Percentiles rank a stretch among this genome's conserved stretches.
phyloP scores from a whole-genome alignment of 2,113 vertebrate species.

The Gnathonemus longibarbis region DNA sequence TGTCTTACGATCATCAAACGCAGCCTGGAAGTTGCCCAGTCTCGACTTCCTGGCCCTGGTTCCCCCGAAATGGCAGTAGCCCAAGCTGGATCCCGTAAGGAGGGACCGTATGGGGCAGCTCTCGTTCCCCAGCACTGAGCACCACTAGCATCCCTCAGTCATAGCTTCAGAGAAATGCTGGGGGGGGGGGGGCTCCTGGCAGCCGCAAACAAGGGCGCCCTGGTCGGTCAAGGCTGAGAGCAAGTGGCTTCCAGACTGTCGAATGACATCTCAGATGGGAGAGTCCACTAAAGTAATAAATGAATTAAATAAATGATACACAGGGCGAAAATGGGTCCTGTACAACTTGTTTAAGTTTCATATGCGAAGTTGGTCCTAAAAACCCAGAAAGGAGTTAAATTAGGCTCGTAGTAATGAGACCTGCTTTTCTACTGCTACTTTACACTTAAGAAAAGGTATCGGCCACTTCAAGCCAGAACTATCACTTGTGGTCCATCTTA shows the following conservation, averaged over 20 bases:
- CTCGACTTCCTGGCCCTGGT: not conserved
- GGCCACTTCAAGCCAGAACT: not conserved
- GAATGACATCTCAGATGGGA: not conserved
- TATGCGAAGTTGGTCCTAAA: not conserved
- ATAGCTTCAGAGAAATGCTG: not conserved
- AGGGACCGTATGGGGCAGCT: not conserved
- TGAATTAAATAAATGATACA: not conserved
- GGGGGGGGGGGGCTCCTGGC: not conserved
- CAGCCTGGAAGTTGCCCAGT: not conserved
- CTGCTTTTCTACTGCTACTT: not conserved
- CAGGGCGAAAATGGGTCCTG: not conserved
- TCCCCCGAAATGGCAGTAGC: not conserved
- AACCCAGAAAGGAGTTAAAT: not conserved
- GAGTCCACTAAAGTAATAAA: not conserved
- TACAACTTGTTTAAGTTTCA: not conserved
- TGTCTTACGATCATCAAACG: not conserved
- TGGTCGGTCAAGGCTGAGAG: not conserved
- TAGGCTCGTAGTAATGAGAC: not conserved
- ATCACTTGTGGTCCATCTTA: not conserved
- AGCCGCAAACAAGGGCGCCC: not conserved
- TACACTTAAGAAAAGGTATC: not conserved
- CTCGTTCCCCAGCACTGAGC: not conserved
- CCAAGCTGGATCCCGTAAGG: not conserved
- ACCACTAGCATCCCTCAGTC: not conserved
- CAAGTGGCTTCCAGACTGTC: not conserved